Conservation (phyloP, 2,888 invertebrate genomes). For the Limnephilus auricula region DNA sequence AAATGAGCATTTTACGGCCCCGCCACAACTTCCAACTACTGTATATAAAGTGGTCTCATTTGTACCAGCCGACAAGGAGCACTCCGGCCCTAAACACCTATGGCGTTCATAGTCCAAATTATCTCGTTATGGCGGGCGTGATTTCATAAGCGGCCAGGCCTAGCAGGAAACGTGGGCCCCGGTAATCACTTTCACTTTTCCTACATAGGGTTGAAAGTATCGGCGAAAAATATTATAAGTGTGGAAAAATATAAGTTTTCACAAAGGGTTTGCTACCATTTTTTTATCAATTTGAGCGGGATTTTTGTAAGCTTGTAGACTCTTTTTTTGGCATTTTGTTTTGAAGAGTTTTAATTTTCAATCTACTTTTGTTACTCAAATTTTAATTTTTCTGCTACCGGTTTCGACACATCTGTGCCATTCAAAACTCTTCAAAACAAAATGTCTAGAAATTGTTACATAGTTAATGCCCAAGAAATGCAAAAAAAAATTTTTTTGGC, state of each 20-base stretch:
- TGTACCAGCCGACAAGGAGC: constrained; percentile 28
- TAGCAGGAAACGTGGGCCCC: constrained; percentile 40
- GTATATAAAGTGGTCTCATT: constrained; percentile 49
- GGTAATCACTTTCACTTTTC: constrained; percentile 53
- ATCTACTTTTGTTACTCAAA: no score
- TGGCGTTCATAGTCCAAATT: constrained; percentile 62
- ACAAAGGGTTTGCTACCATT: background rate
- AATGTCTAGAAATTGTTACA: no score
- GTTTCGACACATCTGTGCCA: no score
- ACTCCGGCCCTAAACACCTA: constrained; percentile 53
- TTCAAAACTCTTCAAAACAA: no score
- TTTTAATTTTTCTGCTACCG: no score
- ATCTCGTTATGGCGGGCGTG: constrained; percentile 64
- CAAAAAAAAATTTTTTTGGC: no score
- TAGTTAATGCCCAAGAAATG: no score
- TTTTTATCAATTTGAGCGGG: no score
- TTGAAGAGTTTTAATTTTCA: no score
- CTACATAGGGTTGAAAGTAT: constrained; percentile 13
- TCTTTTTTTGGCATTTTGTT: no score
- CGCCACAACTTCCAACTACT: constrained; percentile 7
- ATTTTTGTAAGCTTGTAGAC: no score
- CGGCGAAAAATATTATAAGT: background rate
- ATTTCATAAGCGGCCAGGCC: constrained; percentile 63
- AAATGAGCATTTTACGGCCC: background rate
- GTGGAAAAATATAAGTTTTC: background rate